Conservation (phyloP, 2,888 invertebrate genomes). For the Drosophila paracracens region DNA sequence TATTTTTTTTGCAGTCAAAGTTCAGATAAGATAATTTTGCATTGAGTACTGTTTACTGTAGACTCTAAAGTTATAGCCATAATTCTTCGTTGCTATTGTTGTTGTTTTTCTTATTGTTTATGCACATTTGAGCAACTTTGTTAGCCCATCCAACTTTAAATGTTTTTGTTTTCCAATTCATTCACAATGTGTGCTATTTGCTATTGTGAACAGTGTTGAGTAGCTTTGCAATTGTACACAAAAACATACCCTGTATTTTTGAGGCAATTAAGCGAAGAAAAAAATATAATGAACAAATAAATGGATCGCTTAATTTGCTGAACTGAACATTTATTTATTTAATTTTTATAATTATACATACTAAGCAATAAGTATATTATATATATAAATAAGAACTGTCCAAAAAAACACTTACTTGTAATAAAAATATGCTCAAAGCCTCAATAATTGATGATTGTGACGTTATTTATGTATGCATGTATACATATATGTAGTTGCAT, state of each 20-base stretch:
- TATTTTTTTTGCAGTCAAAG: conserved; percentile 2
- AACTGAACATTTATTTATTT: too few species aligned
- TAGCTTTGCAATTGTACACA: neutral
- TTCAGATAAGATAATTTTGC: conserved; percentile 21
- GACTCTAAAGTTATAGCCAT: neutral
- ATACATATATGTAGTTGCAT: neutral
- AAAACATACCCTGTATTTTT: neutral
- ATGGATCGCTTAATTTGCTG: neutral
- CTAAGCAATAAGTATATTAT: neutral
- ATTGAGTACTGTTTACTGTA: neutral
- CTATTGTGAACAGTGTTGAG: too few species aligned
- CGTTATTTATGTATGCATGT: neutral
- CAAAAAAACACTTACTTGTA: conserved; percentile 16
- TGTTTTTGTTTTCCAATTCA: neutral
- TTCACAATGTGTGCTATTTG: neutral
- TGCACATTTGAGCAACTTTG: neutral
- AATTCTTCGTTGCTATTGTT: neutral
- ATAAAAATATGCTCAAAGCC: conserved; percentile 8
- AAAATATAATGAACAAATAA: too few species aligned
- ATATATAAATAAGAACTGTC: neutral
- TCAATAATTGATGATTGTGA: neutral
- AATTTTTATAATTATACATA: neutral
- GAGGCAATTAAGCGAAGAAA: neutral
- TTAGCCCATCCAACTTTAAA: neutral
- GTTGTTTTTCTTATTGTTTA: neutral